Conservation (phyloP, 35 echinoderm and acorn worm genomes). For the Stichopus chloronotus region DNA sequence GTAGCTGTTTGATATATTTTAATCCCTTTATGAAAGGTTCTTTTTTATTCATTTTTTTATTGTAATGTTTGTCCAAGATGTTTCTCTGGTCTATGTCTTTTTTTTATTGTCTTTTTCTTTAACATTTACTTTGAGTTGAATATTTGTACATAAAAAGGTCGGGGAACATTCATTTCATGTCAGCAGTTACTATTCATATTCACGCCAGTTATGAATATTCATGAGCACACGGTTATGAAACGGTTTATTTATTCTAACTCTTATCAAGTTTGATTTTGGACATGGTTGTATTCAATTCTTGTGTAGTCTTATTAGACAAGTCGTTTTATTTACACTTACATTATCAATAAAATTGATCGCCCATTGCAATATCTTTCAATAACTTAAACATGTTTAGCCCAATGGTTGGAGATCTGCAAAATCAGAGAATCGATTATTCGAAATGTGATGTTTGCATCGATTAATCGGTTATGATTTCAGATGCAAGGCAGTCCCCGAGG, state of each 20-base stretch:
- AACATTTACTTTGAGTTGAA: conserved; percentile 2
- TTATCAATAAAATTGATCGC: background rate
- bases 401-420: too few relatives aligned
- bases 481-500: too few relatives aligned
- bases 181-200: background rate
- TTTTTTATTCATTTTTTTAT: background rate
- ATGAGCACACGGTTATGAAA: background rate
- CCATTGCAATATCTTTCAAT: too few relatives aligned
- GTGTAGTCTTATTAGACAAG: background rate
- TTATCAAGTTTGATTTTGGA: background rate
- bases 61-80: background rate
- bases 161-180: background rate
- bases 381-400: too few relatives aligned
- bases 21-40: too few relatives aligned
- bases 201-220: background rate
- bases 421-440: too few relatives aligned
- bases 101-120: background rate
- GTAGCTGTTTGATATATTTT: too few relatives aligned
- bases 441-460: too few relatives aligned
- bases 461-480: too few relatives aligned
- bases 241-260: background rate
- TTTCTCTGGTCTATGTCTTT: background rate
- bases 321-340: background rate
- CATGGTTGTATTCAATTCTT: background rate
- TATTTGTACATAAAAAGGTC: conserved; percentile 9